Conservation (phyloP, 2,888 invertebrate species). For the Drosophila vallismaia region DNA sequence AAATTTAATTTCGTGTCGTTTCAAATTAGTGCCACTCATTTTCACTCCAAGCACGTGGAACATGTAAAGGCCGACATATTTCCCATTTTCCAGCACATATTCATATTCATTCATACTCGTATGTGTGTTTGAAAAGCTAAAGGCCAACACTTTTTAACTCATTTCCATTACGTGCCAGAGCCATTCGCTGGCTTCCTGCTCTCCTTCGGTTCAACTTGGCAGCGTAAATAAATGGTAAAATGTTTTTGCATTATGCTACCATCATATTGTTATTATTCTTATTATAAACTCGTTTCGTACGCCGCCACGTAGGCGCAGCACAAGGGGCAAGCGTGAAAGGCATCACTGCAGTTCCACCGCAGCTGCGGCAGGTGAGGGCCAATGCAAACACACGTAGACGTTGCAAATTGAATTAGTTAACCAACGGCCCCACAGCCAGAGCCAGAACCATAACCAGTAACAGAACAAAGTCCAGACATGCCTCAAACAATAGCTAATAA, state of each 20-base stretch:
- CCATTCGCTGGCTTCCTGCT: conserved; percentile 25
- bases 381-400: conserved; percentile 23
- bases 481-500: conserved; percentile 39
- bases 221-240: conserved; percentile 53
- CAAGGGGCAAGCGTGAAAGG: conserved; percentile 26
- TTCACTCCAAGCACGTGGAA: conserved; percentile 58
- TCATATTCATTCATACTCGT: neutral
- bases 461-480: conserved; percentile 40
- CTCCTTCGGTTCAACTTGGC: neutral
- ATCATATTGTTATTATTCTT: conserved; percentile 46
- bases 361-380: neutral
- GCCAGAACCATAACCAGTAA: conserved; percentile 33
- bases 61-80: conserved; percentile 21
- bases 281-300: conserved; percentile 36
- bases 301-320: conserved; percentile 7
- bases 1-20: conserved; percentile 74
- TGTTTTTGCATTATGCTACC: conserved; percentile 48
- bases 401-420: conserved; percentile 72
- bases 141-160: conserved; percentile 58
- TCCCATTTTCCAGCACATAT: conserved; percentile 1
- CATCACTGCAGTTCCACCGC: conserved; percentile 55
- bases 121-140: conserved; percentile 24
- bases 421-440: conserved; percentile 38
- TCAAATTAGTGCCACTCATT: conserved; percentile 75
- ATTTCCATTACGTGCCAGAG: conserved; percentile 52